These are phyloP conservation scores for Paracanthobrama guichenoti DNA, from an alignment of 2,113 vertebrate genomes.

Conservation along the genomic window DNA sequence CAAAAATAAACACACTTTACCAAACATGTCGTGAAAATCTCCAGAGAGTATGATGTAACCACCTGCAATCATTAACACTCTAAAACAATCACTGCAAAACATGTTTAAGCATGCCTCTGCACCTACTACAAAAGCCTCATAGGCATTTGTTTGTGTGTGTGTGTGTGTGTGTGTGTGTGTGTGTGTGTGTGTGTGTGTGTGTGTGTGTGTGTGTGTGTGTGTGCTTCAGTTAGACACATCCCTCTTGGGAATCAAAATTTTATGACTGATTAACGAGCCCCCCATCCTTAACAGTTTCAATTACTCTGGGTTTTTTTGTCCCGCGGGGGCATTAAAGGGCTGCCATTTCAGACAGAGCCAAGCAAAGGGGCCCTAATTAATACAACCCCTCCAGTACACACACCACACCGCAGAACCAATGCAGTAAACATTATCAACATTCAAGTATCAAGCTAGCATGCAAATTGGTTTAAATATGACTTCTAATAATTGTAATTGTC, in stretches of 20 bases:
- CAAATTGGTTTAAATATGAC: conserved; percentile 6
- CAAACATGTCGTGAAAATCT: conserved; percentile 41
- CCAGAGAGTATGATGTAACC: conserved; percentile 47
- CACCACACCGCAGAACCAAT: background rate
- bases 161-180: background rate
- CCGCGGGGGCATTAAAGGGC: conserved; percentile 4
- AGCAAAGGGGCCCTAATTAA: conserved; percentile 3
- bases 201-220: no score
- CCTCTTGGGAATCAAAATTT: conserved; percentile 13
- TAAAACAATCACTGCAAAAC: conserved; percentile 22
- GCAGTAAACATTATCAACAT: conserved; percentile 15
- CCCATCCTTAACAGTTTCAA: conserved; percentile 30
- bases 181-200: no score
- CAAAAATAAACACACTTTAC: conserved; percentile 49
- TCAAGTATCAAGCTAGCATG: background rate
- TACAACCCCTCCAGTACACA: background rate
- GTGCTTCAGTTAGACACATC: background rate
- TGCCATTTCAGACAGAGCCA: conserved; percentile 21
- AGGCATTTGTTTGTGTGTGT: conserved; percentile 23
- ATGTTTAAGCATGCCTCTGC: conserved; percentile 36
- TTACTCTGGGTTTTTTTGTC: conserved; percentile 14
- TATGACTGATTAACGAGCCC: conserved; percentile 28
- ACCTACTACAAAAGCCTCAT: conserved; percentile 49
- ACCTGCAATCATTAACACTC: conserved; percentile 48
- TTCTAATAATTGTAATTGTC: background rate